These are phyloP conservation scores for Pipra filicauda DNA, from an alignment of 2,113 vertebrate genomes.

Conservation along the genomic window DNA sequence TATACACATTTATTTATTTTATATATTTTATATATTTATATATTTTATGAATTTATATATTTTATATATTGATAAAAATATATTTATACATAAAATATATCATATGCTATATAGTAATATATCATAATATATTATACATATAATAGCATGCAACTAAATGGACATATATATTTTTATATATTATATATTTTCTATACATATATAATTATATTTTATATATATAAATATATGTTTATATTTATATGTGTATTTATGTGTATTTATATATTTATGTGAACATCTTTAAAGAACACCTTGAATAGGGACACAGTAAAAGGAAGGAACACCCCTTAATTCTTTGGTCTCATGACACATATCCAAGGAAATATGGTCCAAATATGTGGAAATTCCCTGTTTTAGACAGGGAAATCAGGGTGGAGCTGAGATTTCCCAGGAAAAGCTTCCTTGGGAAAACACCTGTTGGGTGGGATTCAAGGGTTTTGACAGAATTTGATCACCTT, in stretches of 20 bases:
- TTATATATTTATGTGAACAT: neutral
- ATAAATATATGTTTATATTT: no score
- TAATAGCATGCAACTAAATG: no score
- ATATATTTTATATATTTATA: no score
- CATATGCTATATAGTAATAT: no score
- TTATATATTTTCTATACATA: no score
- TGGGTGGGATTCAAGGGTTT: neutral
- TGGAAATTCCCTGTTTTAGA: neutral
- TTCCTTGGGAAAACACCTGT: neutral
- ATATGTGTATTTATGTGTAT: neutral
- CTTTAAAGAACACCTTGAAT: neutral
- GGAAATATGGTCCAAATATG: neutral
- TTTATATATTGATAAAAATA: no score
- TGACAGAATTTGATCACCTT: neutral
- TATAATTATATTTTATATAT: no score
- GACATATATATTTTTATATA: no score
- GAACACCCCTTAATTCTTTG: neutral
- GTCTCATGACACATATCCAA: neutral
- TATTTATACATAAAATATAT: no score
- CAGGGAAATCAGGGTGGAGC: neutral
- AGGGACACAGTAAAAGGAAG: neutral
- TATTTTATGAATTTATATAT: no score
- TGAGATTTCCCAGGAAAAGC: neutral
- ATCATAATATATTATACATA: no score
- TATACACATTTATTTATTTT: no score